Evolutionary conservation across 2,113 vertebrate species (phyloP), one percentile per base, ranked within the genome.

Genomic region (Hemibagrus wyckioides): DNA sequence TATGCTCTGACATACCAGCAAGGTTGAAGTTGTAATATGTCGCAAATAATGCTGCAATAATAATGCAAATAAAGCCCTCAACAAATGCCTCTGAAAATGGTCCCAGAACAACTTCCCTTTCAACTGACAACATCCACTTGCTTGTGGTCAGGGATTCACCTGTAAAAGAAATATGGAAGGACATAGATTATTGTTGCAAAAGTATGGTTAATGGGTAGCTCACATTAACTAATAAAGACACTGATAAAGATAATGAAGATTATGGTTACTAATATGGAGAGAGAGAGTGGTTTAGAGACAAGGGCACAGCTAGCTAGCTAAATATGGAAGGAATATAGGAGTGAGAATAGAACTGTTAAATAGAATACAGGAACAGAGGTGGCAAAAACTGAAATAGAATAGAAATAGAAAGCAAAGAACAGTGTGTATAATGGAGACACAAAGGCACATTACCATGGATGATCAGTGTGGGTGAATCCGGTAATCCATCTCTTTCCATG

Each of bases 91-190:
- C 39, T 19, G 41, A 83, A 67, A 23, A 63, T 82, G 81, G 59
- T 0, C 14, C 41, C 39, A 83, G 81, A 59, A 83, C 23, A 83
- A 14, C 90, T 90, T 92, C 61, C 82, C 25, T 75, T 69, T 88
- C 59, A 82, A 84, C 59, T 52, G 52, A 87, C 85, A 86, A 33
- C 59, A 73, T 67, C 6, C 57, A 59, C 7, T 23, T 59, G 6
- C 57, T 21, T 25, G 8, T 21, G 17, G 21, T 59, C 57, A 59
- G 25, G 23, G 57, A 61, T n/a, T 59, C 57, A 59, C 57, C 57
- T 59, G 8, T 28, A 73, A 48, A 82, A 57, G 25, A 56, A 48
- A 61, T 57, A 7, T 23, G 54, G 19, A 33, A 28, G 23, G 0
- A 67, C 21, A 23, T 57, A 57, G 19, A 23, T 57, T 57, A 83